phyloP scores from a whole-genome alignment of 2,888 invertebrate species.

The Parnassius apollo region DNA sequence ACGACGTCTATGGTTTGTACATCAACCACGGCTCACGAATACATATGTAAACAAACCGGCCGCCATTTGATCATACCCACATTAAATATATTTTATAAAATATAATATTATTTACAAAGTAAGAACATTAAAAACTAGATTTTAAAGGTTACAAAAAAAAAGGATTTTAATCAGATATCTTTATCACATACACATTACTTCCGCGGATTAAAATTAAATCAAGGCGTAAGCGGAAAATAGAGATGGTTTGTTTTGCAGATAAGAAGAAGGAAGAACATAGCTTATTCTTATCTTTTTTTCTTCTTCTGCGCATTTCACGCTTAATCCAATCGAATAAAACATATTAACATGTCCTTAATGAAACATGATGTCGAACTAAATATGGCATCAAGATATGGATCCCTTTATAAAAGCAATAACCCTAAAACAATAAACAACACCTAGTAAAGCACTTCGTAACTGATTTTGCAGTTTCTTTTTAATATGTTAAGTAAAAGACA shows the following conservation, averaged over 20 bases:
- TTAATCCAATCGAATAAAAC: not conserved
- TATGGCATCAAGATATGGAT: slow-evolving; percentile 10
- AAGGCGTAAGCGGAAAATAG: slow-evolving; percentile 2
- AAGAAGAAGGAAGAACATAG: not conserved
- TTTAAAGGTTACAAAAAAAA: slow-evolving; percentile 66
- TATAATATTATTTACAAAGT: slow-evolving; percentile 70
- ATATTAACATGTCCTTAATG: not conserved
- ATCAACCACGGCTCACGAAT: slow-evolving; percentile 3
- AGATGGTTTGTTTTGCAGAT: not conserved
- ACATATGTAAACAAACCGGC: slow-evolving; percentile 3
- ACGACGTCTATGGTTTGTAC: not conserved
- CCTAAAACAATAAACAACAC: not conserved
- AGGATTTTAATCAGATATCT: slow-evolving; percentile 67
- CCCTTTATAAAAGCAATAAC: not conserved
- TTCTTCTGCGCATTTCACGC: not conserved
- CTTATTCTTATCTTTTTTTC: not conserved
- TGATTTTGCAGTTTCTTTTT: not conserved
- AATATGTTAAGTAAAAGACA: not conserved
- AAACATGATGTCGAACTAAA: not conserved
- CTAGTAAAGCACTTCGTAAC: not conserved
- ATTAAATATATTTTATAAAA: slow-evolving; percentile 53
- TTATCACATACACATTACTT: slow-evolving; percentile 71
- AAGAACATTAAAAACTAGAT: slow-evolving; percentile 59
- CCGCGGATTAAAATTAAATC: slow-evolving; percentile 15
- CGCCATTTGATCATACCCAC: slow-evolving; percentile 6